Base-by-base conservation (phyloP, 2,113 vertebrate genomes). In the Protomyctophum bolini region DNA sequence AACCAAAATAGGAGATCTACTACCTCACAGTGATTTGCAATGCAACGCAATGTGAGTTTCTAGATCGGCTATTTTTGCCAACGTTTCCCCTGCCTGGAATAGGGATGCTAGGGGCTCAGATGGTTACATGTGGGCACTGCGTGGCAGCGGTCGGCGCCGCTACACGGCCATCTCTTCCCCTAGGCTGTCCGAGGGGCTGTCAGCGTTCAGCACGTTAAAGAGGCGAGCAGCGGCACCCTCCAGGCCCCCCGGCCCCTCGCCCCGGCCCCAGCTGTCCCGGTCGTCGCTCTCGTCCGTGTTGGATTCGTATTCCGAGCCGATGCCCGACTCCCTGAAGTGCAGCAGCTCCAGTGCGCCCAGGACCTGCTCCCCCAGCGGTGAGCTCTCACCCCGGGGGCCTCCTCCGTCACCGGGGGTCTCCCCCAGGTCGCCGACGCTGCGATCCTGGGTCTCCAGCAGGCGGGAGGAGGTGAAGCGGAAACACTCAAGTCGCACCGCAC, bases 251-350 rank as follows among this genome's bases (percentile, higher is more conserved):
- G 0, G 46, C 1, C 78, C 87, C 70, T 95, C 94, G 21, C 94
- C 95, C 60, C 95, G 96, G 3, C 94, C 96, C 96, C 94, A 97
- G 75, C 94, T 96, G 90, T 97, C 97, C 0, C 92, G 93, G 73
- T 97, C 97, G 77, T 98, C 96, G 0, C 96, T 98, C 85, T 98
- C 96, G 4, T 98, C 97, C 0, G 96, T 95, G 94, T 95, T 97
- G 54, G 96, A 98, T 83, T 98, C 96, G 0, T 96, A 96, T 83
- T 97, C 96, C 0, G 97, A 99, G 56, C 95, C 96, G 12, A 98
- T 97, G 64, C 97, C 96, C 0, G 97, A 98, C 90, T 99, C 97
- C 0, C 95, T 93, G 88, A 99, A 98, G 52, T 93, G 94, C 81
- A 97, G 92, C 76, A 97, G 92, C 94, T 98, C 97, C 91, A 98